Base-by-base conservation (phyloP, 2,113 vertebrate genomes). In the Peromyscus polionotus region DNA sequence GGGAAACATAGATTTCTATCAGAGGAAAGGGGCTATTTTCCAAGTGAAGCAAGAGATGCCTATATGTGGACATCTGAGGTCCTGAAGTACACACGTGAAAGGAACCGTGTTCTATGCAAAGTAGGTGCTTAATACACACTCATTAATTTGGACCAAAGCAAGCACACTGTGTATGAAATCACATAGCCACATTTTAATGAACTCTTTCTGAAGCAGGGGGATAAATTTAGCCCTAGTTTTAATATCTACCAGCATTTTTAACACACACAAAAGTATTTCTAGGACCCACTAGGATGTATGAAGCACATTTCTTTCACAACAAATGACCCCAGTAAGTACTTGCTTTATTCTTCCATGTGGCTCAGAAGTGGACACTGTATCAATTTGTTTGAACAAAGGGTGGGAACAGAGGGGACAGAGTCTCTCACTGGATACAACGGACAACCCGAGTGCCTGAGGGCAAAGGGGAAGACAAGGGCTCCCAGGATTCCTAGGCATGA, bases 241-340 rank as follows among this genome's bases (percentile, higher is more conserved):
- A 70, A 95, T 65, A 89, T 80, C 45, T 95, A 9, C 61, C 63
- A 94, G 28, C 84, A 88, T 63, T 97, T 73, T 48, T 26, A 95
- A 95, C 10, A 77, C 73, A 90, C 17, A 86, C 54, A 93, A n/a
- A 65, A 94, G 51, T 45, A 83, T 81, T 91, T 89, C 88, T 54
- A 92, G 36, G 24, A 90, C 80, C 85, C 95, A 10, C 24, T 73
- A 33, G 17, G 45, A 9, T 61, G 7, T 51, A 94, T 84, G 51
- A 77, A 87, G 36, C 16, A 63, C 65, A 73, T 94, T 96, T 57
- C 79, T 91, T 77, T 88, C 16, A 77, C 17, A 88, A 92, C 72
- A 57, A 80, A 84, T 83, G 42, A 86, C 86, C 42, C 86, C n/a
- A 81, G 12, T 80, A 75, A 68, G n/a, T 63, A 59, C 13, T 80